Conservation (phyloP, 37 sponge, comb jelly and placozoan species). For the Lycopodina hypogea region DNA sequence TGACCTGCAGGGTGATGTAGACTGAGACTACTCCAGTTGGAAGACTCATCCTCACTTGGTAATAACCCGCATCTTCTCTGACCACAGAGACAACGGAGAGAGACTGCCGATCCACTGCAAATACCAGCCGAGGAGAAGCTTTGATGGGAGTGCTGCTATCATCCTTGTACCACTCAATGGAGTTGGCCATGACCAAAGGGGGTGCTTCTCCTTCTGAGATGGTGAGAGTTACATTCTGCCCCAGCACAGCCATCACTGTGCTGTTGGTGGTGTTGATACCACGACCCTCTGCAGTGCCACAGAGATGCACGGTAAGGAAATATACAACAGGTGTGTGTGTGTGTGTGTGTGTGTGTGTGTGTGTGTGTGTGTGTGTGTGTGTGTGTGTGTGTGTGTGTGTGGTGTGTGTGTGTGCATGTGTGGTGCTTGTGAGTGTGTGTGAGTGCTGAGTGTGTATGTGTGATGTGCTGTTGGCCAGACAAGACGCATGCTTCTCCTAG, state of each 20-base stretch:
- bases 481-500: too few species aligned
- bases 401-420: too few species aligned
- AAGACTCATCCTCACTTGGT: neutral
- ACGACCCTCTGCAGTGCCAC: neutral
- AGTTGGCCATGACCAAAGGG: conserved; percentile 8
- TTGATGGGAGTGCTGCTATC: neutral
- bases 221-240: neutral
- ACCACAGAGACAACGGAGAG: conserved; percentile 9
- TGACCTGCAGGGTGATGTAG: neutral
- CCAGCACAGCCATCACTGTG: neutral
- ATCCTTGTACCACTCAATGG: conserved; percentile 17
- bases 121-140: neutral
- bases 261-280: neutral
- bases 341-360: too few species aligned
- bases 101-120: neutral
- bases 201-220: neutral
- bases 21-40: neutral
- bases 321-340: neutral
- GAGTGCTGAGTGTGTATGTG: too few species aligned
- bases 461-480: too few species aligned
- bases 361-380: too few species aligned
- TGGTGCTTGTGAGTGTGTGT: too few species aligned
- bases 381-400: too few species aligned
- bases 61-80: conserved; percentile 12
- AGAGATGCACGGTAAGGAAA: neutral